Conservation (phyloP, 1,140 invertebrate genomes). For the Ganaspis sp. region DNA sequence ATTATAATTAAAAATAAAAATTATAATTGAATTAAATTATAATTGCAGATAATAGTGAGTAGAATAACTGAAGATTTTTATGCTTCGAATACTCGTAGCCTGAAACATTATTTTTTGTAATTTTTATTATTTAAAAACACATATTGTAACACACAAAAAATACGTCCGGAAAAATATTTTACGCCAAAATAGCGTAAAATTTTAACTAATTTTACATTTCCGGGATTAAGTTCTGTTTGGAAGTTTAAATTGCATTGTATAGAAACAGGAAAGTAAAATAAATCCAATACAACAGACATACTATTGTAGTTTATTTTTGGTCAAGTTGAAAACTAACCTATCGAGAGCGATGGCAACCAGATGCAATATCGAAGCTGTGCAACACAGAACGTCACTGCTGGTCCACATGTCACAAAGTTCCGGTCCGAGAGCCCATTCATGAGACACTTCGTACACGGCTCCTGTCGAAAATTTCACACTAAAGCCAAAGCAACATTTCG, state of each 20-base stretch:
- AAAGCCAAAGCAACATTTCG: constrained; percentile 50
- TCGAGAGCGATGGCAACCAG: constrained; percentile 97
- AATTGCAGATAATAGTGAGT: too few relatives aligned
- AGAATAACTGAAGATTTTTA: too few relatives aligned
- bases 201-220: too few relatives aligned
- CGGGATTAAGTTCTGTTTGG: too few relatives aligned
- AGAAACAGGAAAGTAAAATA: neutral
- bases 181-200: too few relatives aligned
- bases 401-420: constrained; percentile 96
- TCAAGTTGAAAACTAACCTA: constrained; percentile 78
- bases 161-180: too few relatives aligned
- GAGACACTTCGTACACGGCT: constrained; percentile 75
- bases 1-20: too few relatives aligned
- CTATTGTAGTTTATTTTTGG: constrained; percentile 8
- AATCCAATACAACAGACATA: neutral
- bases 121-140: too few relatives aligned
- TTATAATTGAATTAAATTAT: too few relatives aligned
- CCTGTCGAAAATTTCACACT: constrained; percentile 69
- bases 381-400: constrained; percentile 93
- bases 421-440: constrained; percentile 88
- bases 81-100: too few relatives aligned
- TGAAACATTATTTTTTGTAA: too few relatives aligned
- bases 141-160: too few relatives aligned
- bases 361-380: constrained; percentile 95
- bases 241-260: neutral